These are phyloP conservation scores for Stichodactyla helianthus DNA, from an alignment of 64 coral and sea anemone genomes.

Conservation along the genomic window DNA sequence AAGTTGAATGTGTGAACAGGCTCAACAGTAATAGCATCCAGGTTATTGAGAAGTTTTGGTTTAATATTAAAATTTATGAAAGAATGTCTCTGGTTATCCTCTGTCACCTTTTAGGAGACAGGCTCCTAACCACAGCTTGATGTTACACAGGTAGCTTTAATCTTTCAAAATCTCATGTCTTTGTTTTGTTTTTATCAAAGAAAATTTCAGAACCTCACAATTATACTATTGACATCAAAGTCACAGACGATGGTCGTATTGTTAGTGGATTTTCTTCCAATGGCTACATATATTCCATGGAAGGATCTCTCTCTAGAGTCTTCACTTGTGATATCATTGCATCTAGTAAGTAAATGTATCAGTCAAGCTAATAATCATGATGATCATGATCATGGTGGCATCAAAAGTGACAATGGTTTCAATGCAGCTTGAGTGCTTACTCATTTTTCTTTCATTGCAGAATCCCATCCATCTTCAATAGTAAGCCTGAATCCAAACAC, in stretches of 20 bases:
- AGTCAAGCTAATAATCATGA: neutral
- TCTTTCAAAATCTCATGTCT: neutral
- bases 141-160: neutral
- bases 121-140: too few relatives aligned
- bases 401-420: too few relatives aligned
- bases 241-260: slow-evolving; percentile 73
- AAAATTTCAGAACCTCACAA: slow-evolving; percentile 10
- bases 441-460: slow-evolving; percentile 14
- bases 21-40: too few relatives aligned
- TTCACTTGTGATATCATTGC: slow-evolving; percentile 74
- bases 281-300: slow-evolving; percentile 30
- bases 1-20: too few relatives aligned
- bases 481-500: slow-evolving; percentile 56
- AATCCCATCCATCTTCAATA: slow-evolving; percentile 26
- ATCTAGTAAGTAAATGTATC: slow-evolving; percentile 41
- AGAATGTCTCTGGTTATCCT: too few relatives aligned
- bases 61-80: too few relatives aligned
- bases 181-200: slow-evolving; percentile 18
- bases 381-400: too few relatives aligned
- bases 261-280: slow-evolving; percentile 44
- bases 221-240: slow-evolving; percentile 55
- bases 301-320: slow-evolving; percentile 29
- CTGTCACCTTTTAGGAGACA: too few relatives aligned
- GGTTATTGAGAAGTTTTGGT: too few relatives aligned
- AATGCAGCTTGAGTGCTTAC: neutral